These are phyloP conservation scores for Trematocara stigmaticum DNA, from an alignment of 2,113 vertebrate genomes.

Conservation along the genomic window DNA sequence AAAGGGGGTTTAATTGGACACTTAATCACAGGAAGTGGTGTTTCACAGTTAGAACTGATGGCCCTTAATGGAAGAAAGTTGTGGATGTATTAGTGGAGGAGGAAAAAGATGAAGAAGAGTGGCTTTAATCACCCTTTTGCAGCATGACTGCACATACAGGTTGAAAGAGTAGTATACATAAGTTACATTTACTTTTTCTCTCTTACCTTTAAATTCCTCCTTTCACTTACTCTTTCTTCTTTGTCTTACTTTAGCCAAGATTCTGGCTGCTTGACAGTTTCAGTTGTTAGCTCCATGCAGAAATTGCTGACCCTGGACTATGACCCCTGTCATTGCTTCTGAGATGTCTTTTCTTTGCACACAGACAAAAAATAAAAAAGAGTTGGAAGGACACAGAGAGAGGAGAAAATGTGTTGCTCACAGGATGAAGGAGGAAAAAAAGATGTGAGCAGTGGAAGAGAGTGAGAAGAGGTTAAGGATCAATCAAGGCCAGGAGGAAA, in stretches of 20 bases:
- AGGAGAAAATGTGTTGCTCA: neutral
- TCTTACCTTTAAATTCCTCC: neutral
- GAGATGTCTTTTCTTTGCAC: neutral
- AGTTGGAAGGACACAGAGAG: neutral
- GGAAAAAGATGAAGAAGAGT: neutral
- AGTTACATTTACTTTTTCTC: neutral
- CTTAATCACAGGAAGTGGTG: constrained; percentile 57
- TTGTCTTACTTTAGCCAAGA: neutral
- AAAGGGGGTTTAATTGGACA: constrained; percentile 47
- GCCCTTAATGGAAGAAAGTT: constrained; percentile 14
- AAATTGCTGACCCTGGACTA: neutral
- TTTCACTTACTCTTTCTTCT: neutral
- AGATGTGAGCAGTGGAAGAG: neutral
- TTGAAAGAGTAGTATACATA: neutral
- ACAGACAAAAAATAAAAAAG: neutral
- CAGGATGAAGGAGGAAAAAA: neutral
- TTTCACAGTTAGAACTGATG: constrained; percentile 43
- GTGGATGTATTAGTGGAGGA: neutral
- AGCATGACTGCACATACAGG: neutral
- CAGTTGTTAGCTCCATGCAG: neutral
- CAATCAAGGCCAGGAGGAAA: neutral
- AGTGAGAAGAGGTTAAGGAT: neutral
- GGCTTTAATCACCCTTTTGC: neutral
- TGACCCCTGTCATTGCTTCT: constrained; percentile 13
- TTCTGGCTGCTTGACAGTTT: neutral